A percentile compares a stretch with the other conserved stretches of the same genome.
Evolutionary conservation across 2,888 invertebrate species (phyloP).

Genomic region (Deilephila elpenor): DNA sequence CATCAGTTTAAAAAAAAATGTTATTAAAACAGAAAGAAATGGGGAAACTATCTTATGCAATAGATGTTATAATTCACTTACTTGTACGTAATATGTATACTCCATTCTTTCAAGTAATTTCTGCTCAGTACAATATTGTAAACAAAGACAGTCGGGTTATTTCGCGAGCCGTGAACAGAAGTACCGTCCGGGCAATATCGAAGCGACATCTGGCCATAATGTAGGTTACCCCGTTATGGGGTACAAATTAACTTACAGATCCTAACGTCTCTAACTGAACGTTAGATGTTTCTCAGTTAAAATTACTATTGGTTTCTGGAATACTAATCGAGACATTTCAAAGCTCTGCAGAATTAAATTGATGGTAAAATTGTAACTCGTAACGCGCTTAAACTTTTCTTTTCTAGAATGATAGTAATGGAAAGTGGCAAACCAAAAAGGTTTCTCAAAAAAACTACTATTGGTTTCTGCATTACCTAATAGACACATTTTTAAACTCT

Average conservation of each 20-base stretch:
- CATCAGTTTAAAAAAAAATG: too few species aligned
- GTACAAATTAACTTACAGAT: slow-evolving; percentile 13
- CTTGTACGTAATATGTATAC: not conserved
- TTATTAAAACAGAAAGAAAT: too few species aligned
- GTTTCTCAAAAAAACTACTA: too few species aligned
- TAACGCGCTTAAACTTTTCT: too few species aligned
- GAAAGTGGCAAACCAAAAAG: too few species aligned
- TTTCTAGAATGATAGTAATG: too few species aligned
- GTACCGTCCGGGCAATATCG: slow-evolving; percentile 2
- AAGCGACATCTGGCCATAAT: slow-evolving; percentile 19
- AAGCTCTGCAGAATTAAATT: too few species aligned
- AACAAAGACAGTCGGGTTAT: slow-evolving; percentile 10
- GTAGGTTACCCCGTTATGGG: slow-evolving; percentile 14
- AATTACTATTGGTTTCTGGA: not conserved
- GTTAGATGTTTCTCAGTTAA: not conserved
- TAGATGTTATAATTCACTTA: too few species aligned
- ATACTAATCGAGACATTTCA: not conserved
- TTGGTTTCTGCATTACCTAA: too few species aligned
- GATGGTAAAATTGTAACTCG: too few species aligned
- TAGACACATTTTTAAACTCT: too few species aligned
- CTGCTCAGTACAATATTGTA: slow-evolving; percentile 1
- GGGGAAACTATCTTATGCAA: too few species aligned
- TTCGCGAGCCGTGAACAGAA: slow-evolving; percentile 12
- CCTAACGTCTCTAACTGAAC: not conserved
- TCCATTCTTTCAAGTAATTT: not conserved